Evolutionary conservation across 2,797 vertebrate species (phyloP).

Genomic region (Bovichtus variegatus): DNA sequence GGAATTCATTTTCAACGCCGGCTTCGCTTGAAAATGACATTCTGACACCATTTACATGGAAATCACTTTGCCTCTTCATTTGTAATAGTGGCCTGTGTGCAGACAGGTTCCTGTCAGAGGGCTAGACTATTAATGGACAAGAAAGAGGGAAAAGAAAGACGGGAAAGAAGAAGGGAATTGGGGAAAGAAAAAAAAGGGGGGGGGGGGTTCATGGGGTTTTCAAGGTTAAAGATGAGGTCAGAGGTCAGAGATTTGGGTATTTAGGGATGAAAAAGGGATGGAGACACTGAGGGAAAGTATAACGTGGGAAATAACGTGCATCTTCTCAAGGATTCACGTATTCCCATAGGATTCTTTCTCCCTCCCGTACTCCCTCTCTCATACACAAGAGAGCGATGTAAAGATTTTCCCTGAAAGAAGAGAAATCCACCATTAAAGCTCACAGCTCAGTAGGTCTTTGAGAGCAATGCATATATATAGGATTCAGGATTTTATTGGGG

Average conservation of each 20-base stretch:
- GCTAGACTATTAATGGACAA: constrained; percentile 67
- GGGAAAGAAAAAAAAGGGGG: constrained; percentile 12
- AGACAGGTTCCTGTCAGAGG: constrained; percentile 74
- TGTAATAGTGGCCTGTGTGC: constrained; percentile 69
- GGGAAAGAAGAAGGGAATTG: constrained; percentile 3
- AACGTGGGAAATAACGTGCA: constrained; percentile 53
- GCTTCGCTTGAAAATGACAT: constrained; percentile 80
- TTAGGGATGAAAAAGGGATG: constrained; percentile 51
- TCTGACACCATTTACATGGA: constrained; percentile 88
- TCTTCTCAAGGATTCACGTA: too few relatives aligned
- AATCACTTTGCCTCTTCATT: constrained; percentile 82
- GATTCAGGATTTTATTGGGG: constrained; percentile 24
- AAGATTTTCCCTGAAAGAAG: constrained; percentile 50
- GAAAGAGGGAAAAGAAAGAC: background rate
- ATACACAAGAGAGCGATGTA: constrained; percentile 35
- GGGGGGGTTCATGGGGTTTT: constrained; percentile 39
- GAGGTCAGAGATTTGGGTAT: constrained; percentile 67
- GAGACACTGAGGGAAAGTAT: constrained; percentile 57
- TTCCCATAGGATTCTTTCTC: too few relatives aligned
- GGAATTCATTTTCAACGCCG: constrained; percentile 84
- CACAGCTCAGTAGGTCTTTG: constrained; percentile 26
- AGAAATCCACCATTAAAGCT: constrained; percentile 44
- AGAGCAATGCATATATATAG: constrained; percentile 56
- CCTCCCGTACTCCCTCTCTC: background rate
- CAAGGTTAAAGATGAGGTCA: constrained; percentile 69